Evolutionary conservation across 1,140 invertebrate species (phyloP).

Genomic region (Neotoxoptera formosana): DNA sequence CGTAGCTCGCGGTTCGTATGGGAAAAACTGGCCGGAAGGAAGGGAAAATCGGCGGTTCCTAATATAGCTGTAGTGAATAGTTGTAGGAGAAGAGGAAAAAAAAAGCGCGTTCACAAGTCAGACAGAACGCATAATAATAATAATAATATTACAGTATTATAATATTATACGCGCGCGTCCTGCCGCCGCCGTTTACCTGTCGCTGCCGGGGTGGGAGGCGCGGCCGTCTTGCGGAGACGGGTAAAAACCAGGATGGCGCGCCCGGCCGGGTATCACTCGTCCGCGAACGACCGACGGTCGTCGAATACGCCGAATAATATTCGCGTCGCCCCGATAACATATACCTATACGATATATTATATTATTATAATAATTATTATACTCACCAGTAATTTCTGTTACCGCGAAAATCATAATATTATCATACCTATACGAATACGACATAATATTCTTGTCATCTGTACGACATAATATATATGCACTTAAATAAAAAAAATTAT

Average conservation of each 20-base stretch:
- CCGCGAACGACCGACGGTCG: constrained; percentile 45
- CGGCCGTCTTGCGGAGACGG: constrained; percentile 24
- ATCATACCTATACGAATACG: not conserved
- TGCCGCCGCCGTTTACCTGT: not conserved
- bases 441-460: not conserved
- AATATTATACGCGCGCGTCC: not conserved
- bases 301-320: not conserved
- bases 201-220: not conserved
- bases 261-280: constrained; percentile 45
- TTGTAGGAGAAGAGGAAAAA: not conserved
- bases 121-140: not conserved
- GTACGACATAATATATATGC: too few species aligned
- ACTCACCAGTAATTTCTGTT: not conserved
- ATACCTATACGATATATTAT: not conserved
- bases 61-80: not conserved
- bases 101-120: not conserved
- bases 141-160: not conserved
- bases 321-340: not conserved
- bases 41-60: not conserved
- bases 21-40: not conserved
- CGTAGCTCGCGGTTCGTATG: not conserved
- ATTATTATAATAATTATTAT: not conserved
- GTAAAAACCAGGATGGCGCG: constrained; percentile 40
- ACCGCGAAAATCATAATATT: too few species aligned
- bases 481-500: not conserved